Base-by-base conservation (phyloP, 2,113 vertebrate species). In the Otolemur garnettii region DNA sequence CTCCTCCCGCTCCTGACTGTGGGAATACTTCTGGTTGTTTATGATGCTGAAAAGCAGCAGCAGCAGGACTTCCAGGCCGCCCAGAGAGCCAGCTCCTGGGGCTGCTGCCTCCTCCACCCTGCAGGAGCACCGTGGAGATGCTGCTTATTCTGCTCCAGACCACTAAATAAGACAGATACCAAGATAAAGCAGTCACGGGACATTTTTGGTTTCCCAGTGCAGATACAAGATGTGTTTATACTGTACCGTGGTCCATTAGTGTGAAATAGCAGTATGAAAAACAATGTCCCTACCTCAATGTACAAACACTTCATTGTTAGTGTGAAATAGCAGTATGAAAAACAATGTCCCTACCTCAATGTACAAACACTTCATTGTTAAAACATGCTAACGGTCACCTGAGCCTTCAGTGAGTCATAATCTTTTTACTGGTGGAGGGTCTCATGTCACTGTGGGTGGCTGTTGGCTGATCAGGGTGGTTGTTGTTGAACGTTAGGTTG, bases 1-100 rank as follows among this genome's bases (percentile, higher is more conserved):
- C 26, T 9, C 42, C 21, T 74, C 3, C 21, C 45, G 2, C 14
- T 64, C n/a, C 26, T 60, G 0, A 0, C 45, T 45, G 11, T 24
- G 28, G 53, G 86, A 57, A 38, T 7, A 7, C 10, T 38, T 80
- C n/a, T 77, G 72, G 50, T 62, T 72, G 28, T 8, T 12, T 38
- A 30, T 26, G 21, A 66, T 33, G 10, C 21, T 80, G 12, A 26
- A 87, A 71, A 1, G 14, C 30, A 79, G 17, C 4, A 14, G 45
- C 33, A 38, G 45, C 35, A 38, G 30, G 18, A 19, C 28, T 22
- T 4, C 33, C 4, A 77, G 19, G 14, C 6, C 28, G 38, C 50
- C 3, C 28, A 91, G 11, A 28, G 35, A 38, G 14, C 45, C 88
- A 42, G 24, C 50, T 85, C 17, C 53, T 10, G 38, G 53, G 12